phyloP scores from a whole-genome alignment of 2,888 invertebrate genomes.

The Ceriagrion tenellum region DNA sequence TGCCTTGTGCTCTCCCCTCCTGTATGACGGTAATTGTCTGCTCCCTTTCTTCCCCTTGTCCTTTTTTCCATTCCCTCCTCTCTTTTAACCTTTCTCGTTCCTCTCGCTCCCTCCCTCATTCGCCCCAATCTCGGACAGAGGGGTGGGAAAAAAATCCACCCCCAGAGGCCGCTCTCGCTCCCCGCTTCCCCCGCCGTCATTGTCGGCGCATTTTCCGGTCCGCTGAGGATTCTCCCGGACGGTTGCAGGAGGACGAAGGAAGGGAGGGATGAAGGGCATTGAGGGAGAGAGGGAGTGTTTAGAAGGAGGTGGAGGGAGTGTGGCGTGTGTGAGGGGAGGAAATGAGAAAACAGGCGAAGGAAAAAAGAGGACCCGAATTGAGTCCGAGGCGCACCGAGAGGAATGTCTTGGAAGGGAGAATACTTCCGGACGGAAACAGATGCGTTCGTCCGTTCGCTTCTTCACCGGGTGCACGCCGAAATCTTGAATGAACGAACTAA shows the following conservation, averaged over 20 bases:
- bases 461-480: too few species aligned
- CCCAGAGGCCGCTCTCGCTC: too few species aligned
- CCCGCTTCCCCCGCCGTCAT: not conserved
- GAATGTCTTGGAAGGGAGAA: not conserved
- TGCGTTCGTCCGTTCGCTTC: not conserved
- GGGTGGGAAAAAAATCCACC: not conserved
- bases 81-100: not conserved
- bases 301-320: slow-evolving; percentile 20
- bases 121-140: slow-evolving; percentile 32
- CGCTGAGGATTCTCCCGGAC: slow-evolving; percentile 35
- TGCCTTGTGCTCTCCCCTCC: not conserved
- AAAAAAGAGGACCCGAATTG: not conserved
- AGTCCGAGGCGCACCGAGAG: not conserved
- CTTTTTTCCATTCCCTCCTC: not conserved
- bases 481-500: too few species aligned
- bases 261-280: not conserved
- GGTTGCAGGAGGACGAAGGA: not conserved
- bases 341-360: not conserved
- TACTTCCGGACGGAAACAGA: not conserved
- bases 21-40: not conserved
- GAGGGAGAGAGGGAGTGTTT: not conserved
- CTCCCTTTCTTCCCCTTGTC: not conserved
- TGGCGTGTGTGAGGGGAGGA: not conserved
- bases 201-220: slow-evolving; percentile 66
- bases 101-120: not conserved